Conservation (phyloP, 1,140 invertebrate species). For the Brachionus calyciflorus region DNA sequence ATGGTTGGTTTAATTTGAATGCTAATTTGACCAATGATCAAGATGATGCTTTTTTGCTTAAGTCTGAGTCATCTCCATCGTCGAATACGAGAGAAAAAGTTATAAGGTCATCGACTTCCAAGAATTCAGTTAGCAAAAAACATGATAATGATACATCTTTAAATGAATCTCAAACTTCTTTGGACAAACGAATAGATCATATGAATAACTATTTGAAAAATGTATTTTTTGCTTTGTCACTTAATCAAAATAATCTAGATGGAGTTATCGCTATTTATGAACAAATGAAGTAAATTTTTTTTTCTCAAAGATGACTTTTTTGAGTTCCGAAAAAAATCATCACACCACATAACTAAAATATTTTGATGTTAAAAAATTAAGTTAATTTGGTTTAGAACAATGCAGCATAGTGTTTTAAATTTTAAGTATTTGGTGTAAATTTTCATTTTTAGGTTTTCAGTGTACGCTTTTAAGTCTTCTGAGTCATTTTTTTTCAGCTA, state of each 20-base stretch:
- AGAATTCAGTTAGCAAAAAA: background rate
- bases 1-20: constrained; percentile 33
- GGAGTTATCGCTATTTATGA: constrained; percentile 36
- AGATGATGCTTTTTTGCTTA: background rate
- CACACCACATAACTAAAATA: no score
- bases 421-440: no score
- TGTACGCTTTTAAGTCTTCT: no score
- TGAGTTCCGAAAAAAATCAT: no score
- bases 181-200: constrained; percentile 19
- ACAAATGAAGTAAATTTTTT: constrained; percentile 42
- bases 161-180: background rate
- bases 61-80: constrained; percentile 27
- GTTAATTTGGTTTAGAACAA: no score
- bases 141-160: background rate
- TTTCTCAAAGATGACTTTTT: no score
- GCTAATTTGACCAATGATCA: background rate
- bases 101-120: constrained; percentile 4
- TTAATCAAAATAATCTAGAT: constrained; percentile 30
- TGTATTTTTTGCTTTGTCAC: constrained; percentile 40
- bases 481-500: no score
- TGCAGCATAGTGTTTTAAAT: no score
- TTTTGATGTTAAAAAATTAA: no score
- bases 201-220: constrained; percentile 39
- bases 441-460: no score
- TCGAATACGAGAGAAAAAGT: constrained; percentile 7